These are phyloP conservation scores for Dicrurus megarhynchus DNA, from an alignment of 2,113 vertebrate genomes.

Conservation along the genomic window DNA sequence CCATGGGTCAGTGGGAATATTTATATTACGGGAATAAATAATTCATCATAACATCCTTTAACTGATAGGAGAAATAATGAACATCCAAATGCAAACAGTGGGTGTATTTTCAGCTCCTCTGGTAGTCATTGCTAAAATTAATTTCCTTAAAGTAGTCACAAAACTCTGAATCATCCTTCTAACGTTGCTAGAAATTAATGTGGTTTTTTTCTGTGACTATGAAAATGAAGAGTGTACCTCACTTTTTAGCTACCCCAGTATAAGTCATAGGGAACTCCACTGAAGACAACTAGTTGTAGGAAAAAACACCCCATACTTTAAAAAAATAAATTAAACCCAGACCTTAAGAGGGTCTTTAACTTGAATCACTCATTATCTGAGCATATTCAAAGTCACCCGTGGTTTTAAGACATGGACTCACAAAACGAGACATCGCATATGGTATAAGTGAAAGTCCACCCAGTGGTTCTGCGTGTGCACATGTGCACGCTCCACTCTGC, in stretches of 20 bases:
- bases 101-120: background rate
- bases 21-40: background rate
- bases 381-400: background rate
- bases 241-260: background rate
- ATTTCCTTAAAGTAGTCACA: background rate
- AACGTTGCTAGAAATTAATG: background rate
- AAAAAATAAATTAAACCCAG: background rate
- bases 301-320: background rate
- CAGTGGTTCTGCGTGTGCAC: background rate
- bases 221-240: background rate
- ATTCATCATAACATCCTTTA: background rate
- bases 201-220: background rate
- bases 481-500: fast-evolving
- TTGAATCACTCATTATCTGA: background rate
- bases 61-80: constrained; percentile 3
- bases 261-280: background rate
- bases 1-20: background rate
- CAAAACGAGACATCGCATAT: background rate
- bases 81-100: background rate
- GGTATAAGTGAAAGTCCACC: background rate
- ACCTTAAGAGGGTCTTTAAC: background rate
- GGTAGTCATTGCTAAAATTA: background rate
- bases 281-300: background rate
- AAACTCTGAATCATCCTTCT: background rate
- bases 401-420: background rate